Conservation (phyloP, 2,113 vertebrate species). For the Megalops atlanticus region DNA sequence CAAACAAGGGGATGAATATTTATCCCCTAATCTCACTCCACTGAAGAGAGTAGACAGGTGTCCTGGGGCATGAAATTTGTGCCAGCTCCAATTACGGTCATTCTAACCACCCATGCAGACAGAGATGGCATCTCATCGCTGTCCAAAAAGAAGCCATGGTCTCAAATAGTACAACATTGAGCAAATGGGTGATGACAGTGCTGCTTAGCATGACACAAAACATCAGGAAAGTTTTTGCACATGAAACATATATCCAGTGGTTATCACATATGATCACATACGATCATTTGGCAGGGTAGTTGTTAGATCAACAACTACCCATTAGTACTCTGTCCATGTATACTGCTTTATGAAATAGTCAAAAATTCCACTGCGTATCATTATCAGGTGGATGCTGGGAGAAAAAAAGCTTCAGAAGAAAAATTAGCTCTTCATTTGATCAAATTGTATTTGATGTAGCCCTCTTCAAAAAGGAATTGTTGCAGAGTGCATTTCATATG, state of each 20-base stretch:
- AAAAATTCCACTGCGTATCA: not conserved
- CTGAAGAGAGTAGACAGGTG: slow-evolving; percentile 3
- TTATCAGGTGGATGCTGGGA: not conserved
- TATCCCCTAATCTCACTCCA: not conserved
- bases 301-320: not conserved
- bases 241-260: not conserved
- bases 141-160: not conserved
- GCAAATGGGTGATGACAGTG: not conserved
- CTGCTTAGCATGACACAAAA: not conserved
- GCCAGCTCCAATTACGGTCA: slow-evolving; percentile 5
- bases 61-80: slow-evolving; percentile 18
- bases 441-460: too few species aligned
- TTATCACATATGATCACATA: not conserved
- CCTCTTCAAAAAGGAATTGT: too few species aligned
- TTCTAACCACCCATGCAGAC: not conserved
- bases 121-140: not conserved
- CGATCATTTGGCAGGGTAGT: too few species aligned
- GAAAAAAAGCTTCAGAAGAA: too few species aligned
- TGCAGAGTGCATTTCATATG: too few species aligned
- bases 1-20: slow-evolving; percentile 16
- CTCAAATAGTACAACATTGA: not conserved
- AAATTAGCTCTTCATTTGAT: too few species aligned
- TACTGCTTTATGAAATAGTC: not conserved
- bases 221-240: not conserved
- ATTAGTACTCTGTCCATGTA: not conserved